Evolutionary conservation across 2,113 vertebrate genomes (phyloP), one percentile per base, ranked within the genome.

Genomic region (Xerus inauris): DNA sequence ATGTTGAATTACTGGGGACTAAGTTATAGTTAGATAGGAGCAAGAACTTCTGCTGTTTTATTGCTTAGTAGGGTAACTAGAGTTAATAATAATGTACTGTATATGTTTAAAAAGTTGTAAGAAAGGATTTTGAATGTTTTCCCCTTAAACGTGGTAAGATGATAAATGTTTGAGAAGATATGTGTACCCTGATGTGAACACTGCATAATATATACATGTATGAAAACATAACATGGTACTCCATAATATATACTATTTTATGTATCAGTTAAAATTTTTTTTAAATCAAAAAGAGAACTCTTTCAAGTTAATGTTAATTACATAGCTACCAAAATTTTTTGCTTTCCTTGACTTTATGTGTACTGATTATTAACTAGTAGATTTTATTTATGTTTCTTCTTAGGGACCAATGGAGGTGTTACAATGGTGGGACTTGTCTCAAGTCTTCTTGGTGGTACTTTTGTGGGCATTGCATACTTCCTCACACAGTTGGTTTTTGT

Each of bases 361-460:
- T 85, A 65, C 40, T 85, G 71, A 79, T 77, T 75, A 10, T 89
- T 97, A 91, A 87, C 54, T 14, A 22, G 30, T 57, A 51, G 57
- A 16, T 87, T 93, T 95, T 92, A 12, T 73, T 13, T 16, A 0
- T 86, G 1, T 95, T 95, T 95, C 69, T 98, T 67, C n/a, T 96
- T 93, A 99, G 99, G 99, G 89, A 99, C 99, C 3, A 99, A 99
- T 8, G 99, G 99, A 91, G 99, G 99, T 4, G 97, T 99, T 35
- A 99, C 99, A 2, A 8, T 98, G 0, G 98, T 99, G 67, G 99
- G 99, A 79, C 96, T 99, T 73, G 69, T 98, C 19, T 99, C 99
- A 92, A 99, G 99, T 97, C 98, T 99, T 59, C 98, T 99, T 2
- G 99, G 99, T 2, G 99, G 99, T 42, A 97, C 98, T 12, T 73